phyloP scores from a whole-genome alignment of 2,888 invertebrate species.

The Agrochola lota region DNA sequence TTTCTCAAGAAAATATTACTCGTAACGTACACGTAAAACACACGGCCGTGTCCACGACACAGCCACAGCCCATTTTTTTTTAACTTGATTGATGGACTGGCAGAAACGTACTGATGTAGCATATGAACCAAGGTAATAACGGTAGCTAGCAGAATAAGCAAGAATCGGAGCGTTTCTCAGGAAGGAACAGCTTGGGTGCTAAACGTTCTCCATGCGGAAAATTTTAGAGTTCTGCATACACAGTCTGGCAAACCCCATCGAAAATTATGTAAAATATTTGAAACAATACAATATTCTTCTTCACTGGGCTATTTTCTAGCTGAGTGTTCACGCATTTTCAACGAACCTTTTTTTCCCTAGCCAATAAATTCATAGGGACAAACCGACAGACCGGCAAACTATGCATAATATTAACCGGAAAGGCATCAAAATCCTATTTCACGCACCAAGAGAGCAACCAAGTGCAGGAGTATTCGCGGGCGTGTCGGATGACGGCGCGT shows the following conservation, averaged over 20 bases:
- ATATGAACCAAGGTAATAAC: not conserved
- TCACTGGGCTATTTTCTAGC: conserved; percentile 17
- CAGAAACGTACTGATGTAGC: not conserved
- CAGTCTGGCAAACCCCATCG: not conserved
- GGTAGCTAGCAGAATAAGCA: not conserved
- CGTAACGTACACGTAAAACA: too few relatives aligned
- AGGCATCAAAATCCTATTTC: conserved; percentile 75
- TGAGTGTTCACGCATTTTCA: not conserved
- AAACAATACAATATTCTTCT: too few relatives aligned
- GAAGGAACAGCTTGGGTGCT: not conserved
- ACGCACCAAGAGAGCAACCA: conserved; percentile 75
- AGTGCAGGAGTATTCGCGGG: conserved; percentile 68
- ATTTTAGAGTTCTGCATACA: not conserved
- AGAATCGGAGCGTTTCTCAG: not conserved
- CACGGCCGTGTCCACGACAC: too few relatives aligned
- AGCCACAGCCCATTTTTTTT: not conserved
- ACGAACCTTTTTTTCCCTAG: conserved; percentile 19
- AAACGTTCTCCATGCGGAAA: not conserved
- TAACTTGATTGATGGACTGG: conserved; percentile 4
- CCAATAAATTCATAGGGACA: conserved; percentile 42
- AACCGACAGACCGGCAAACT: conserved; percentile 61
- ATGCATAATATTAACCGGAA: conserved; percentile 57
- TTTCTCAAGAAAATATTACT: too few relatives aligned
- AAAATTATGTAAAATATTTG: too few relatives aligned
- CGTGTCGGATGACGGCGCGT: conserved; percentile 69